Evolutionary conservation across 2,113 vertebrate genomes (phyloP).

Genomic region (Mesembrinibis cayennensis): DNA sequence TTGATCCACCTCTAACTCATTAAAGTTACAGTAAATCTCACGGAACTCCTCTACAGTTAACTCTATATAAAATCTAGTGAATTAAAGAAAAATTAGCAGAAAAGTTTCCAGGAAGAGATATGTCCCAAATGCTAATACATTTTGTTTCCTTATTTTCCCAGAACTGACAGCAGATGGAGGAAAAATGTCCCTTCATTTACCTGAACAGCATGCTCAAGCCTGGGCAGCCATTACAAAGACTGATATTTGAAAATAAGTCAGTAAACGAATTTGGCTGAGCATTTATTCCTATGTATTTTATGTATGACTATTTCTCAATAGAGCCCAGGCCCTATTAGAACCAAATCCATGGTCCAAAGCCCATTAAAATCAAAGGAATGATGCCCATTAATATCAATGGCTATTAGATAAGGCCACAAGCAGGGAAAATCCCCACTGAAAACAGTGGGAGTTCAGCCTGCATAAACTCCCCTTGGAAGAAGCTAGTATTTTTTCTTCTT

Average conservation of each 20-base stretch:
- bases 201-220: background rate
- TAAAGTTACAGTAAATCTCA: constrained; percentile 62
- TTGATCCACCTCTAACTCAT: constrained; percentile 39
- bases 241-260: background rate
- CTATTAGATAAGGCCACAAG: background rate
- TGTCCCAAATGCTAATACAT: background rate
- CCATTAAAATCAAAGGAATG: background rate
- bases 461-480: background rate
- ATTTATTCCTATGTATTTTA: background rate
- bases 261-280: background rate
- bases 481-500: background rate
- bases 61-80: background rate
- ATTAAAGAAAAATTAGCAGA: constrained; percentile 59
- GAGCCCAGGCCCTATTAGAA: background rate
- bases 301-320: background rate
- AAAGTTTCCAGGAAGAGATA: background rate
- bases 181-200: background rate
- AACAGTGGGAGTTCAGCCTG: background rate
- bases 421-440: constrained; percentile 10
- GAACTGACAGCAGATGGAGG: background rate
- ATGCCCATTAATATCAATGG: background rate
- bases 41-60: background rate
- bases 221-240: background rate
- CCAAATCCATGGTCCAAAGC: background rate
- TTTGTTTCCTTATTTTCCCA: background rate